phyloP scores from a whole-genome alignment of 2,888 invertebrate genomes.

The Uloborus plumipes region DNA sequence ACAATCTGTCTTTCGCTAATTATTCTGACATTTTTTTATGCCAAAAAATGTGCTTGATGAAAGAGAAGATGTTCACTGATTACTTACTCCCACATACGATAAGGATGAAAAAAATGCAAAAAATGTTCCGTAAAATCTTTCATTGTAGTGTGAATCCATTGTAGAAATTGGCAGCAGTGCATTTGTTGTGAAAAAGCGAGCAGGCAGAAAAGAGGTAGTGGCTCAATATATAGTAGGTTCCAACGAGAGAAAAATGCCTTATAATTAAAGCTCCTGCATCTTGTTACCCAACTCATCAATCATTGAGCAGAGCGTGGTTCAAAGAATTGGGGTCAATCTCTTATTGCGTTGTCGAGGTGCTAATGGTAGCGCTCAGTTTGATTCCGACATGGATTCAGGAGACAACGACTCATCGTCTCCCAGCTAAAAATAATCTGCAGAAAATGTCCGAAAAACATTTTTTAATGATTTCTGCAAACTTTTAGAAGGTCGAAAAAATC shows the following conservation, averaged over 20 bases:
- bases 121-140: slow-evolving; percentile 54
- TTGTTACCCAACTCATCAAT: slow-evolving; percentile 62
- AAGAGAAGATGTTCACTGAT: slow-evolving; percentile 38
- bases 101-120: slow-evolving; percentile 29
- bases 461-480: no score
- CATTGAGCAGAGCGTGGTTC: slow-evolving; percentile 49
- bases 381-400: slow-evolving; percentile 1
- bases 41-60: slow-evolving; percentile 34
- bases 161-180: slow-evolving; percentile 25
- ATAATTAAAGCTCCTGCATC: slow-evolving; percentile 64
- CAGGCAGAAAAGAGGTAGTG: slow-evolving; percentile 57
- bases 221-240: slow-evolving; percentile 56
- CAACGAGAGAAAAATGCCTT: slow-evolving; percentile 62
- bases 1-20: slow-evolving; percentile 41
- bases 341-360: slow-evolving; percentile 40
- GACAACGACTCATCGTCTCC: no score
- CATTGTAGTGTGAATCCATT: slow-evolving; percentile 54
- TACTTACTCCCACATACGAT: slow-evolving; percentile 26
- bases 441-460: no score
- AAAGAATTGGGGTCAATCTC: slow-evolving; percentile 61
- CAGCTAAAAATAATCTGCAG: no score
- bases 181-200: slow-evolving; percentile 43
- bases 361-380: neutral
- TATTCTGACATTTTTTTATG: slow-evolving; percentile 26
- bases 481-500: no score